These are phyloP conservation scores for Parnassius glacialis DNA, from an alignment of 2,888 invertebrate genomes.

Conservation along the genomic window DNA sequence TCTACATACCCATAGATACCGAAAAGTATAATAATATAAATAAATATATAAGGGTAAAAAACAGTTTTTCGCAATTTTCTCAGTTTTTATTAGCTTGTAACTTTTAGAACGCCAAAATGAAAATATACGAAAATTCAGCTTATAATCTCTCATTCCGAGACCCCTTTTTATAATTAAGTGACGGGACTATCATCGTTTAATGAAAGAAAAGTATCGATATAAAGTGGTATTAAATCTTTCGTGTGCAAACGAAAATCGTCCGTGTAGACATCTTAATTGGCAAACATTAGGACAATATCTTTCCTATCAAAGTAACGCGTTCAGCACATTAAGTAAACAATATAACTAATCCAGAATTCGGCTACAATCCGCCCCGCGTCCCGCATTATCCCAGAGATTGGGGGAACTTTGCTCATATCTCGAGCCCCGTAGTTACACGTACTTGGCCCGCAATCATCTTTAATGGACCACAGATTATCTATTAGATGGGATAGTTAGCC, in stretches of 20 bases:
- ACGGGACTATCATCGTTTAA: too few species aligned
- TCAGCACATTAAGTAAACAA: constrained; percentile 18
- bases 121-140: too few species aligned
- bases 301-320: not conserved
- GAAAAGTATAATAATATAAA: too few species aligned
- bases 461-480: constrained; percentile 20
- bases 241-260: not conserved
- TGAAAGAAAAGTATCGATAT: too few species aligned
- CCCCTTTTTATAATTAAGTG: too few species aligned
- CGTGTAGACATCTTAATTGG: not conserved
- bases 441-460: constrained; percentile 18
- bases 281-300: constrained; percentile 2
- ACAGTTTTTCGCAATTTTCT: too few species aligned
- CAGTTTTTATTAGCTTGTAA: too few species aligned
- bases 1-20: too few species aligned
- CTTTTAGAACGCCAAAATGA: too few species aligned
- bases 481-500: not conserved
- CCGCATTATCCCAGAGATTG: constrained; percentile 18
- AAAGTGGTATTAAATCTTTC: too few species aligned
- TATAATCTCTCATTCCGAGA: too few species aligned
- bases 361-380: not conserved
- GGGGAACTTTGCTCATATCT: constrained; percentile 21
- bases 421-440: constrained; percentile 5
- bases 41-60: too few species aligned
- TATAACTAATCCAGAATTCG: constrained; percentile 16